Evolutionary conservation across 1,140 invertebrate genomes (phyloP).

Genomic region (Pteromalus puparum): DNA sequence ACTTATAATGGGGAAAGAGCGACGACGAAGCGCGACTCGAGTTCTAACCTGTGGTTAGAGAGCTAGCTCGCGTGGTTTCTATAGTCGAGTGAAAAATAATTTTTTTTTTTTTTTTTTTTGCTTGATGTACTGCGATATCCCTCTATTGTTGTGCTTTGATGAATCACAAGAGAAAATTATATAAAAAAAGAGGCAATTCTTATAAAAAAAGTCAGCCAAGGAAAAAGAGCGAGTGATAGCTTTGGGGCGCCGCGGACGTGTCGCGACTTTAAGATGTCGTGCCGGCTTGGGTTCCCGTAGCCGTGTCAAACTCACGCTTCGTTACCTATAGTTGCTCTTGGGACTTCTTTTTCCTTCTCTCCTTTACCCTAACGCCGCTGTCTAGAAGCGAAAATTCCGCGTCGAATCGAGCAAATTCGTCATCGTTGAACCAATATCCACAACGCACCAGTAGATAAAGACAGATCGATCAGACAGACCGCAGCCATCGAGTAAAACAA

Average conservation of each 20-base stretch:
- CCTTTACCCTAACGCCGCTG: conserved; percentile 2
- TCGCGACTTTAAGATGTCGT: conserved; percentile 73
- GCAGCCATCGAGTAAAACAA: not conserved
- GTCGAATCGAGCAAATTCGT: no score
- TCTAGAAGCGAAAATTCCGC: no score
- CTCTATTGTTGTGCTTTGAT: no score
- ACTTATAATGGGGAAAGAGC: conserved; percentile 15
- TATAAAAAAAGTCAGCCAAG: not conserved
- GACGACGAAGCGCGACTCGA: conserved; percentile 37
- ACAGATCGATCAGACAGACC: not conserved
- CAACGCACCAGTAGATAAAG: not conserved
- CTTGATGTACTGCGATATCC: not conserved
- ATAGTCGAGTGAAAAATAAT: not conserved
- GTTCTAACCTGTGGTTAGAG: conserved; percentile 29
- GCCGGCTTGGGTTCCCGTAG: conserved; percentile 67
- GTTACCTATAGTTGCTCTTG: conserved; percentile 54
- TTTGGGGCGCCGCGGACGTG: conserved; percentile 60
- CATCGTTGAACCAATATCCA: no score
- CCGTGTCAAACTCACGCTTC: conserved; percentile 73
- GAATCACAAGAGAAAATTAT: not conserved
- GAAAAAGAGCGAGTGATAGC: not conserved
- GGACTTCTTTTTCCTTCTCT: conserved; percentile 47
- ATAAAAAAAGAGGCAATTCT: no score
- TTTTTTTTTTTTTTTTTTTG: not conserved
- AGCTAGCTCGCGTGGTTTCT: not conserved